Conservation (phyloP, 1,140 invertebrate genomes). For the Drosophila cardini region DNA sequence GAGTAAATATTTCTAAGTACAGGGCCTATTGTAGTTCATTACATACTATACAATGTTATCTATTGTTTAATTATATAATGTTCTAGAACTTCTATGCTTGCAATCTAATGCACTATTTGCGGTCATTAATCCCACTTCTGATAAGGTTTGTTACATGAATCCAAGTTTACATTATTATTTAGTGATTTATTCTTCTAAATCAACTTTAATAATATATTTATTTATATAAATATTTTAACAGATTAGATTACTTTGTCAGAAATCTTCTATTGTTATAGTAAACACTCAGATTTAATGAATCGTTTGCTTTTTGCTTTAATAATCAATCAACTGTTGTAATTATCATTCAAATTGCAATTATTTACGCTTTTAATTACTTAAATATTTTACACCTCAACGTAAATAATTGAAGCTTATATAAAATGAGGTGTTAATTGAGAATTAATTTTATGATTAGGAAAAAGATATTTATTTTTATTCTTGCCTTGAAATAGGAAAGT, state of each 20-base stretch:
- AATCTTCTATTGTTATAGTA: neutral
- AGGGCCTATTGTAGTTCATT: neutral
- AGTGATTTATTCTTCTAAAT: neutral
- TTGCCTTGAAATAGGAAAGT: constrained; percentile 8
- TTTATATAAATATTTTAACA: too few species aligned
- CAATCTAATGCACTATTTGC: neutral
- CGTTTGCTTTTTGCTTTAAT: neutral
- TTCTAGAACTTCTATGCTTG: neutral
- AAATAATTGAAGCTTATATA: neutral
- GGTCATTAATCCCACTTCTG: constrained; percentile 19
- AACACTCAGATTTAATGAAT: neutral
- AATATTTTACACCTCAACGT: constrained; percentile 2
- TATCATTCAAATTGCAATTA: constrained; percentile 6
- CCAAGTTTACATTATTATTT: neutral
- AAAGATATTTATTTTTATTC: neutral
- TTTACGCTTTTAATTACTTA: constrained; percentile 4
- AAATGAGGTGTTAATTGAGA: constrained; percentile 1
- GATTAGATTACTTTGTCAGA: neutral
- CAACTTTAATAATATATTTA: constrained; percentile 2
- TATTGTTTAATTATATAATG: neutral
- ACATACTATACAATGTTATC: neutral
- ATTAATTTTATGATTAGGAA: constrained; percentile 1
- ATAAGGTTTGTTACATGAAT: constrained; percentile 9
- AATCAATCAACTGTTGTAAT: neutral
- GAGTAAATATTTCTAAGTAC: too few species aligned